Conservation (phyloP, 1,140 invertebrate genomes). For the Anoplolepis gracilipes region DNA sequence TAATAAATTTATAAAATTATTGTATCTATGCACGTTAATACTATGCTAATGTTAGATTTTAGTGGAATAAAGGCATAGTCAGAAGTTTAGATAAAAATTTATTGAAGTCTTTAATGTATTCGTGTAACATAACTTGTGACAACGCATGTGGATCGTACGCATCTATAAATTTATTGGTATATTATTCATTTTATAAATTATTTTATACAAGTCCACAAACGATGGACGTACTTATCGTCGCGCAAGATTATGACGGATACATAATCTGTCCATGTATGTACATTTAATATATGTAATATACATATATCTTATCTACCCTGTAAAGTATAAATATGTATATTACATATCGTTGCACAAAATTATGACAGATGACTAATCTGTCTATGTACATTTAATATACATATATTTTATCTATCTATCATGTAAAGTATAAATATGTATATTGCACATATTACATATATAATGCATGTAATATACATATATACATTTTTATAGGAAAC, state of each 20-base stretch:
- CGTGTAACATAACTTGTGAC: constrained; percentile 49
- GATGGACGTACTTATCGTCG: constrained; percentile 2
- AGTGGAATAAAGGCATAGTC: background rate
- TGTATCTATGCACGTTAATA: background rate
- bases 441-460: constrained; percentile 1
- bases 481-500: background rate
- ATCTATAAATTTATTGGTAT: constrained; percentile 53
- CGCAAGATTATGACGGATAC: constrained; percentile 30
- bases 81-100: constrained; percentile 77
- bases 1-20: background rate
- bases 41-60: background rate
- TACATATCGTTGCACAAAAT: background rate
- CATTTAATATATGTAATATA: constrained; percentile 59
- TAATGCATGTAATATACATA: constrained; percentile 4
- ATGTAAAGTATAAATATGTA: background rate
- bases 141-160: constrained; percentile 48
- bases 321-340: background rate
- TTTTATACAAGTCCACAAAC: constrained; percentile 55
- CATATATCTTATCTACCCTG: constrained; percentile 40
- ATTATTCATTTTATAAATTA: constrained; percentile 56
- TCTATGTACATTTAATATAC: constrained; percentile 62
- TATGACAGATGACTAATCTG: background rate
- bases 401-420: constrained; percentile 51
- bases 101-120: constrained; percentile 74
- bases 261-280: constrained; percentile 60